Evolutionary conservation across 2,113 vertebrate genomes (phyloP), one percentile per base, ranked within the genome.

Genomic region (Abramis brama): DNA sequence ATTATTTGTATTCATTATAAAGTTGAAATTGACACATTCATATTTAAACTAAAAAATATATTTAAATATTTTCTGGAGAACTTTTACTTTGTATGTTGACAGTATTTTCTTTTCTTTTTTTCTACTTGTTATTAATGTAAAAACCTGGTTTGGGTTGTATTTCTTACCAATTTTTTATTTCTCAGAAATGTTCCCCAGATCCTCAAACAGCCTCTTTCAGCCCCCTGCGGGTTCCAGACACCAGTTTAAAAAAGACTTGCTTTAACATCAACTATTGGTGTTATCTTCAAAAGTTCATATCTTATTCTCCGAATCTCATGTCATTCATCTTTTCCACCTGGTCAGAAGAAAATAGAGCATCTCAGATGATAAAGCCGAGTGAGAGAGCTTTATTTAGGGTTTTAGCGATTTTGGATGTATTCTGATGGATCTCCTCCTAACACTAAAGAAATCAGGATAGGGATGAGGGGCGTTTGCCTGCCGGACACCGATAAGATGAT

Each of bases 401-500:
- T 76, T 84, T 36, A 79, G 11, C 25, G 33, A 23, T 52, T 55
- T 79, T 52, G 55, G 7, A 59, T 64, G 52, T 47, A 84, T 71
- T 64, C 70, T 7, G 5, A 15, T 57, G 66, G 66, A 76, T 87
- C 80, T 87, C 19, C 60, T 47, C 11, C 15, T 23, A 75, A 50
- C 71, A 43, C 79, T 86, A 64, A 25, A 86, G 62, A 82, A 91
- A 78, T 60, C 23, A 57, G 82, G 57, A 88, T 89, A 84, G 89
- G 87, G 33, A 86, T 47, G 87, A 87, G 60, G 66, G 86, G 43
- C 23, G 11, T 79, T 81, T 66, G 80, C 50, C 87, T 90, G 91
- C 71, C 36, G 79, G 64, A 81, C 59, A 52, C 45, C 5, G 27
- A 85, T 90, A 27, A 93, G 90, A 83, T 50, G 87, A 89, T 89